phyloP scores from a whole-genome alignment of 1,140 invertebrate genomes.

The Drosophila mayri region DNA sequence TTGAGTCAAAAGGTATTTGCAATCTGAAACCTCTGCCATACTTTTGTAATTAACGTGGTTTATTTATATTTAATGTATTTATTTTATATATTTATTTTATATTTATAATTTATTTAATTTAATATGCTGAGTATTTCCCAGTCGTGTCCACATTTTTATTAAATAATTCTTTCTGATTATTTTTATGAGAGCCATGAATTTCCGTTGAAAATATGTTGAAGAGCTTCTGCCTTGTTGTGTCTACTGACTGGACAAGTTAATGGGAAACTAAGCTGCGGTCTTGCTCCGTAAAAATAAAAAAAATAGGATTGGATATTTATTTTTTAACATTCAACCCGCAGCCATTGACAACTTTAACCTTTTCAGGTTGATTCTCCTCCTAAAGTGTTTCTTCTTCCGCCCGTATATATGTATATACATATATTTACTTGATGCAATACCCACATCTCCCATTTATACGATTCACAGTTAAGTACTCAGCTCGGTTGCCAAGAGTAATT shows the following conservation, averaged over 20 bases:
- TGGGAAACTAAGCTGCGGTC: constrained; percentile 26
- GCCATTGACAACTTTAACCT: constrained; percentile 31
- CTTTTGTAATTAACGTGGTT: neutral
- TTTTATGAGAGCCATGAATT: neutral
- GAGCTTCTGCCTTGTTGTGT: constrained; percentile 3
- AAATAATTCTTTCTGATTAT: neutral
- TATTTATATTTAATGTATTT: neutral
- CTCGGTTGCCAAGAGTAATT: constrained; percentile 50
- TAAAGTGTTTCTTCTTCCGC: constrained; percentile 1
- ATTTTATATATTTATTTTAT: no score
- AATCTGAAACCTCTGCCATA: neutral
- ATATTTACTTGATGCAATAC: neutral
- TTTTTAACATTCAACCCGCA: constrained; percentile 8
- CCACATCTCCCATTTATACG: constrained; percentile 23
- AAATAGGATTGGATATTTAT: constrained; percentile 11
- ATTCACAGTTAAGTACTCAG: constrained; percentile 48
- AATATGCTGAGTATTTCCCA: neutral
- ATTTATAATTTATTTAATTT: no score
- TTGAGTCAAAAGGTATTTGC: neutral
- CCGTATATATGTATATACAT: neutral
- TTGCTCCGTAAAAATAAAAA: neutral
- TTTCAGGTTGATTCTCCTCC: constrained; percentile 7
- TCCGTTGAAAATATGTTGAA: constrained; percentile 25
- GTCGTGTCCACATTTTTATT: no score
- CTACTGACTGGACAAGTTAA: constrained; percentile 16